Evolutionary conservation across 2,888 invertebrate species (phyloP).

Genomic region (Plagodis dolabraria): DNA sequence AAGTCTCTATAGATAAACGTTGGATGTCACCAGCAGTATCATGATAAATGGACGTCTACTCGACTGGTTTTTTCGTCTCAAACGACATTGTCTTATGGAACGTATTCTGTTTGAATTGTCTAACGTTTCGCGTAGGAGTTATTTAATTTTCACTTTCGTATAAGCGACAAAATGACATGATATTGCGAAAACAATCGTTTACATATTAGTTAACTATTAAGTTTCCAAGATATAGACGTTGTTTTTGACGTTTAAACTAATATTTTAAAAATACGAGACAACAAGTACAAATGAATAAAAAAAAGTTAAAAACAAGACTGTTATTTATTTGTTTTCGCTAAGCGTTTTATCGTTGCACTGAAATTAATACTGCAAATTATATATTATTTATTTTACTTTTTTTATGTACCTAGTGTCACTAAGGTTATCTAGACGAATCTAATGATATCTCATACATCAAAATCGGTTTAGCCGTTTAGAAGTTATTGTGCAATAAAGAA

Average conservation of each 20-base stretch:
- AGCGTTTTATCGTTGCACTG: no score
- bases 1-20: conserved; percentile 20
- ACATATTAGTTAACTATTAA: not conserved
- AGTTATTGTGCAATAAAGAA: no score
- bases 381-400: no score
- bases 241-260: not conserved
- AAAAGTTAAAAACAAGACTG: no score
- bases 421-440: no score
- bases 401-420: no score
- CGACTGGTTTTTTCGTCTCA: conserved; percentile 35
- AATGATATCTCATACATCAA: no score
- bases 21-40: conserved; percentile 43
- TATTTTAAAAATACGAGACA: no score
- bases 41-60: conserved; percentile 47
- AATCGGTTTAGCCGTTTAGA: no score
- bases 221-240: not conserved
- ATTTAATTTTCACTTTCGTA: conserved; percentile 1
- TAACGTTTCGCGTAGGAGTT: conserved; percentile 6
- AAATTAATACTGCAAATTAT: no score
- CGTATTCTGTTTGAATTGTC: conserved; percentile 21
- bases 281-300: no score
- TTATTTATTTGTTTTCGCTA: no score
- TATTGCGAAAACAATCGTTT: not conserved
- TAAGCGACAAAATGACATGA: not conserved
- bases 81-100: conserved; percentile 17